phyloP scores from a whole-genome alignment of 2,113 vertebrate species.

The Saimiri boliviensis region DNA sequence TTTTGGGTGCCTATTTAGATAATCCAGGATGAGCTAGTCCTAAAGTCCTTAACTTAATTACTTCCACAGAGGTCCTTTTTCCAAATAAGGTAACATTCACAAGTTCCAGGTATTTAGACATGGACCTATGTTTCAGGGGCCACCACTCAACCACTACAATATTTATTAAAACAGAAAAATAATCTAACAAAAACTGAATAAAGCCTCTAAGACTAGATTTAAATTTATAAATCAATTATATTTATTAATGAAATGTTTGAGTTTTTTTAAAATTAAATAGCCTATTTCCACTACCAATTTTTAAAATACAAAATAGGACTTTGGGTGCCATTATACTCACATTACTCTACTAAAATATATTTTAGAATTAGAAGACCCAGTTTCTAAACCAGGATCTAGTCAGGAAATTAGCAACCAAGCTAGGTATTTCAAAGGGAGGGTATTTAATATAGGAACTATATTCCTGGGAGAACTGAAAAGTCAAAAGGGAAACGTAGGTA shows the following conservation, averaged over 20 bases:
- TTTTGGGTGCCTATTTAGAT: background rate
- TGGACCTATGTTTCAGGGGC: background rate
- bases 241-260: background rate
- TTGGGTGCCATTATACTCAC: background rate
- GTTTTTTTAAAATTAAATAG: background rate
- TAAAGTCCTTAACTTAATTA: background rate
- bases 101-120: background rate
- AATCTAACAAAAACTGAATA: background rate
- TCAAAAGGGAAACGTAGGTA: background rate
- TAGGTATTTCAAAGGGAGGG: background rate
- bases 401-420: background rate
- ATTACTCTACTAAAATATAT: background rate
- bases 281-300: background rate
- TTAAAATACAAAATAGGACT: background rate
- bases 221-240: background rate
- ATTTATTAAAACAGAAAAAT: slow-evolving; percentile 21
- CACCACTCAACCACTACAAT: background rate
- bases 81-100: background rate
- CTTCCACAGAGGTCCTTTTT: background rate
- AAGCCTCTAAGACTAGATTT: slow-evolving; percentile 1
- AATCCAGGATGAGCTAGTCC: background rate
- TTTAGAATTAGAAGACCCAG: slow-evolving; percentile 22
- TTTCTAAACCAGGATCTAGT: background rate
- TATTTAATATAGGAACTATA: background rate
- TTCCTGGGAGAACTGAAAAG: background rate